These are phyloP conservation scores for Nemapogon koenigi DNA, from an alignment of 2,888 invertebrate species.

Conservation along the genomic window DNA sequence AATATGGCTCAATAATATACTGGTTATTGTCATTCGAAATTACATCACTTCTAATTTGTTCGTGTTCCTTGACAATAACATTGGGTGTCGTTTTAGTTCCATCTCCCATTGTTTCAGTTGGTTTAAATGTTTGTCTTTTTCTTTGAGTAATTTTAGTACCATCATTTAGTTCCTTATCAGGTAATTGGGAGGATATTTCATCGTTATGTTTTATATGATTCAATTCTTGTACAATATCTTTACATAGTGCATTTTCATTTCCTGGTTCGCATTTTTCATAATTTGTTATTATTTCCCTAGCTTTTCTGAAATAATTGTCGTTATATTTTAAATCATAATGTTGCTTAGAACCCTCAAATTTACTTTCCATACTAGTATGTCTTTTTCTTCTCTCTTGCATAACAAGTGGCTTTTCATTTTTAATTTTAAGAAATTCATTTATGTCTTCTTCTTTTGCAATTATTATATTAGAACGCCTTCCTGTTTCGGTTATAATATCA, in stretches of 20 bases:
- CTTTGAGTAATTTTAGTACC: slow-evolving; percentile 2
- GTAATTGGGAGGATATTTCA: too few relatives aligned
- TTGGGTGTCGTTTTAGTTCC: not conserved
- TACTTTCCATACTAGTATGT: slow-evolving; percentile 12
- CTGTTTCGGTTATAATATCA: slow-evolving; percentile 27
- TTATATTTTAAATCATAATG: too few relatives aligned
- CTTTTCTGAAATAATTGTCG: slow-evolving; percentile 28
- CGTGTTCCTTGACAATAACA: too few relatives aligned
- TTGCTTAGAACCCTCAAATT: slow-evolving; percentile 12
- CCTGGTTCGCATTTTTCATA: slow-evolving; percentile 37
- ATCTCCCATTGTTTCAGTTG: not conserved
- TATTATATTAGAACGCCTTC: slow-evolving; percentile 29
- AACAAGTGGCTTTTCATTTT: slow-evolving; percentile 26
- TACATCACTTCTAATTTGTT: too few relatives aligned
- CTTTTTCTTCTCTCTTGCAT: slow-evolving; percentile 28
- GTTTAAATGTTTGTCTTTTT: slow-evolving; percentile 1
- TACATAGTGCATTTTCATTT: slow-evolving; percentile 33
- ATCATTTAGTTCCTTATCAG: too few relatives aligned
- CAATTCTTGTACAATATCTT: slow-evolving; percentile 34
- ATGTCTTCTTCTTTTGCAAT: slow-evolving; percentile 25
- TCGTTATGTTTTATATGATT: slow-evolving; percentile 23
- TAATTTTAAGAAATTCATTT: slow-evolving; percentile 28
- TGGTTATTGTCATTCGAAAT: slow-evolving; percentile 14
- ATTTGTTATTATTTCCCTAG: slow-evolving; percentile 35
- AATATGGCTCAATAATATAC: slow-evolving; percentile 15